phyloP scores from a whole-genome alignment of 2,113 vertebrate genomes.

The Trochalopteron elliotii region DNA sequence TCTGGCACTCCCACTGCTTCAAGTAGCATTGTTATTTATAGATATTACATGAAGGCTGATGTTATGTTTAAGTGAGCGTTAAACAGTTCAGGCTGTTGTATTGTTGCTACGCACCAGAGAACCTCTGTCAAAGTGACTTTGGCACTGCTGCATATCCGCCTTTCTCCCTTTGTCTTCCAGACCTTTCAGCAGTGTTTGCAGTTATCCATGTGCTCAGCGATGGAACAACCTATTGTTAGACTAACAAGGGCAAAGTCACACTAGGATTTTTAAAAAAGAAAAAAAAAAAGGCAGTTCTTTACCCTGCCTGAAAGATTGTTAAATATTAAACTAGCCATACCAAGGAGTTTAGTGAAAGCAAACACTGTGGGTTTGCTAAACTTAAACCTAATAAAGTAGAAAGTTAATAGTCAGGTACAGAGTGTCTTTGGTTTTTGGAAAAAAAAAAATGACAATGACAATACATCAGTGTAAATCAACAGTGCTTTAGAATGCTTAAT shows the following conservation, averaged over 20 bases:
- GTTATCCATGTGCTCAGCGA: conserved; percentile 57
- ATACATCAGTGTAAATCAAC: background rate
- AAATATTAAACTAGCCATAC: conserved; percentile 54
- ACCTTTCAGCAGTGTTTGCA: conserved; percentile 32
- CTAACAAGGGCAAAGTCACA: conserved; percentile 52
- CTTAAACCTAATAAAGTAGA: conserved; percentile 29
- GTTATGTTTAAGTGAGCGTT: conserved; percentile 68
- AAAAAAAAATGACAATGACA: background rate
- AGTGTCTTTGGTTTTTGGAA: background rate
- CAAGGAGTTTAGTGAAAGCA: conserved; percentile 45
- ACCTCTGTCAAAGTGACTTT: conserved; percentile 60
- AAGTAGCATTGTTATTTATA: conserved; percentile 71
- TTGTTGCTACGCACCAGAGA: conserved; percentile 57
- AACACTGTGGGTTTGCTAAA: conserved; percentile 32
- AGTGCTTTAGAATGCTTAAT: background rate
- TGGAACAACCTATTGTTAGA: conserved; percentile 57
- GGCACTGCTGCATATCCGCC: background rate
- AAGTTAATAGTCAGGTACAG: conserved; percentile 23
- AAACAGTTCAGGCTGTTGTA: conserved; percentile 62
- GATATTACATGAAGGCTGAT: conserved; percentile 61
- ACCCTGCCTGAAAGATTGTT: conserved; percentile 40
- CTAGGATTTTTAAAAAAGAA: background rate
- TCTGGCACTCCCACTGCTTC: conserved; percentile 37
- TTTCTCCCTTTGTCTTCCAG: conserved; percentile 47
- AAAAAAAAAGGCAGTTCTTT: background rate